A percentile compares a stretch with the other conserved stretches of the same genome.
phyloP scores from a whole-genome alignment of 2,888 invertebrate species.

The Chrysomela aeneicollis region DNA sequence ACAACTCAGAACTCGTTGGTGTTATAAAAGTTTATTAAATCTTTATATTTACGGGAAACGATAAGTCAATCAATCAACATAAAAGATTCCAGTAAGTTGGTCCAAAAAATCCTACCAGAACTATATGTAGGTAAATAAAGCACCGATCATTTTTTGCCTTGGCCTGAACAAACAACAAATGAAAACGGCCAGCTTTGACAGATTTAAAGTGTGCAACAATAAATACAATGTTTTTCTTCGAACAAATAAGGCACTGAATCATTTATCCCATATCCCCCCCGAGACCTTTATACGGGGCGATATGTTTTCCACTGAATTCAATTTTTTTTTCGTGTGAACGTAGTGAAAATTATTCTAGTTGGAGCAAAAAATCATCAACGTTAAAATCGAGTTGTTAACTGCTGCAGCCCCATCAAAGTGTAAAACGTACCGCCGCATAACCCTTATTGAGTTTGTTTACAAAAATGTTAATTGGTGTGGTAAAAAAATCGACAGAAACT shows the following conservation, averaged over 20 bases:
- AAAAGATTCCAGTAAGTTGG: too few species aligned
- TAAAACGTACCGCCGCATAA: background rate
- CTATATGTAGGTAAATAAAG: too few species aligned
- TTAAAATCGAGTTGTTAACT: background rate
- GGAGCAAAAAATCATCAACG: background rate
- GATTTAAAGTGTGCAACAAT: slow-evolving; percentile 25
- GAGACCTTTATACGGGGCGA: background rate
- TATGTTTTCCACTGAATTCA: too few species aligned
- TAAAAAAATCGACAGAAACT: background rate
- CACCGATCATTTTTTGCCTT: background rate
- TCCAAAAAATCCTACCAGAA: too few species aligned
- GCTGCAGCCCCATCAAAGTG: background rate
- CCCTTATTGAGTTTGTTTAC: background rate
- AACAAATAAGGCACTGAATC: slow-evolving; percentile 28
- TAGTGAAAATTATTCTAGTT: background rate
- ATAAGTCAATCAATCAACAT: background rate
- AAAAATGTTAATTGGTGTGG: background rate
- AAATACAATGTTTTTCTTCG: slow-evolving; percentile 19
- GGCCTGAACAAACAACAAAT: slow-evolving; percentile 37
- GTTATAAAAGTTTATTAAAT: background rate
- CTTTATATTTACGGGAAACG: background rate
- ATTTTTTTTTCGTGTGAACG: background rate
- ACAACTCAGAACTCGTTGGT: too few species aligned
- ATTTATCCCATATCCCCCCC: slow-evolving; percentile 19
- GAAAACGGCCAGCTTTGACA: slow-evolving; percentile 23